Conservation (phyloP, 1,140 invertebrate species). For the Tetranychus cinnabarinus region DNA sequence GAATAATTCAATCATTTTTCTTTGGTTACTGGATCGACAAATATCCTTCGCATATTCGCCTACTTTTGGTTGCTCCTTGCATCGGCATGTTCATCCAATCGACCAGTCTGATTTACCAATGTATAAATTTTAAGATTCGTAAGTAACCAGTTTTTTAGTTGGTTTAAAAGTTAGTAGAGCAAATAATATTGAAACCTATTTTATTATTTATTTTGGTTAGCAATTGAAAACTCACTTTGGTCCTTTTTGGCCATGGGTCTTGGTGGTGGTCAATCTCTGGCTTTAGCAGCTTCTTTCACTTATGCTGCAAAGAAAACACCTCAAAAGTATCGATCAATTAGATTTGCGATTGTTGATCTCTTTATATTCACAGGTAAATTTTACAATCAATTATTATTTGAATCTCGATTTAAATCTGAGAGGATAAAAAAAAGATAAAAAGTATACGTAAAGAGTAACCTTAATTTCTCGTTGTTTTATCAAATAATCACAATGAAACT, state of each 20-base stretch:
- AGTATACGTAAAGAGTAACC: background rate
- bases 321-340: background rate
- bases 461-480: background rate
- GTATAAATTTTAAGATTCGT: no score
- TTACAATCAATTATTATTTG: background rate
- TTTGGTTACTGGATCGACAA: conserved; percentile 5
- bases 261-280: background rate
- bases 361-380: conserved; percentile 4
- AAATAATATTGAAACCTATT: no score
- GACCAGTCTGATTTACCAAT: no score
- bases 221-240: background rate
- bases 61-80: background rate
- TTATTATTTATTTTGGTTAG: no score
- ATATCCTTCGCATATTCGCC: background rate
- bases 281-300: background rate
- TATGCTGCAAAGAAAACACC: background rate
- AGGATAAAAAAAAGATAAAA: background rate
- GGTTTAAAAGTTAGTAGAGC: no score
- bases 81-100: background rate
- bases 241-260: background rate
- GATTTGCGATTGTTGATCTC: conserved; percentile 6
- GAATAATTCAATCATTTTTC: conserved; percentile 1
- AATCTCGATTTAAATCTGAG: no score
- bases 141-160: no score
- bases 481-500: no score